Evolutionary conservation across 2,797 vertebrate genomes (phyloP).

Genomic region (Hemibagrus guttatus): DNA sequence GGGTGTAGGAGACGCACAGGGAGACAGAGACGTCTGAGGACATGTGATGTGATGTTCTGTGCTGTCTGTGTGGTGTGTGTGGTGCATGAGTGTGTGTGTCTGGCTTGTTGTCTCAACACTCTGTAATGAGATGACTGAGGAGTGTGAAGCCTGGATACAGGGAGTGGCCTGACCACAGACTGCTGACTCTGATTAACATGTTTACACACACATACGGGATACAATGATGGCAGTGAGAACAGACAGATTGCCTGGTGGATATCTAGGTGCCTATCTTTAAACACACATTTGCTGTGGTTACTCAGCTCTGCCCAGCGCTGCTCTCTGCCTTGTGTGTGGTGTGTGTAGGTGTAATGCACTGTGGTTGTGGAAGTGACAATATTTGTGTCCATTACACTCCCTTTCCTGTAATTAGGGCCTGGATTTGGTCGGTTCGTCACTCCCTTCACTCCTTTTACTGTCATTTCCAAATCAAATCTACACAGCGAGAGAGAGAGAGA

Average conservation of each 20-base stretch:
- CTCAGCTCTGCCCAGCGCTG: not conserved
- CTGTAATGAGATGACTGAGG: constrained; percentile 68
- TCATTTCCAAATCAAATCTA: constrained; percentile 55
- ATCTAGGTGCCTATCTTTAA: not conserved
- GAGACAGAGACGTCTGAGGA: constrained; percentile 29
- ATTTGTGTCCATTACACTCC: constrained; percentile 38
- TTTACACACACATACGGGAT: constrained; percentile 60
- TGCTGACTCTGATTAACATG: constrained; percentile 67
- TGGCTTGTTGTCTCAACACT: constrained; percentile 52
- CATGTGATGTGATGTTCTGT: constrained; percentile 27
- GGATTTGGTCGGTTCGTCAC: constrained; percentile 21
- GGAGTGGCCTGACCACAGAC: constrained; percentile 49
- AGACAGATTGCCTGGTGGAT: constrained; percentile 3
- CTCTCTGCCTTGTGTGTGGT: constrained; percentile 13
- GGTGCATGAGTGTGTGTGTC: constrained; percentile 30
- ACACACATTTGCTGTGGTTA: constrained; percentile 26
- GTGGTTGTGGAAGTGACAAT: constrained; percentile 49
- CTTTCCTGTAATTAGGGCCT: constrained; percentile 46
- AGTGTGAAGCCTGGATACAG: constrained; percentile 46
- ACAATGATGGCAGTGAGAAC: not conserved
- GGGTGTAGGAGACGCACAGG: constrained; percentile 18
- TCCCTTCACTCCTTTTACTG: constrained; percentile 37
- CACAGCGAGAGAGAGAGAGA: not conserved
- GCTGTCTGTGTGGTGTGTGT: constrained; percentile 34
- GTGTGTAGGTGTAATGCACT: constrained; percentile 24